Evolutionary conservation across 2,797 vertebrate species (phyloP).

Genomic region (Cephalopachus bancanus): DNA sequence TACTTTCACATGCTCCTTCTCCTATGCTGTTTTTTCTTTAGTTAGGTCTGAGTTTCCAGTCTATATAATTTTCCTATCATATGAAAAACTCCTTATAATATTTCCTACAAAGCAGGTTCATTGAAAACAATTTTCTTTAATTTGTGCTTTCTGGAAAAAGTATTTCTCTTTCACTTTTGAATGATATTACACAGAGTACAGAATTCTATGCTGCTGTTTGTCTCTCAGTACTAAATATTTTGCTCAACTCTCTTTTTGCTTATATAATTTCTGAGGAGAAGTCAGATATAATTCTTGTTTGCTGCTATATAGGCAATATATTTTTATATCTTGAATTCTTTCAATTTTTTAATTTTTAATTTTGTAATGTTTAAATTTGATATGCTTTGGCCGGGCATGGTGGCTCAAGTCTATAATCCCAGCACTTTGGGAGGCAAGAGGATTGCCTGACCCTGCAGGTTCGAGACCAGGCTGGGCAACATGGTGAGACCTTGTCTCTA

Average conservation of each 20-base stretch:
- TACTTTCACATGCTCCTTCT: background rate
- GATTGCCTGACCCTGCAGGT: too few species aligned
- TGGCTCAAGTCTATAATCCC: too few species aligned
- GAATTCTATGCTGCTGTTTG: background rate
- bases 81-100: background rate
- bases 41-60: background rate
- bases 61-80: background rate
- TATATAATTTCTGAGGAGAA: background rate
- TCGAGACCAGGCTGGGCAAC: too few species aligned
- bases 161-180: constrained; percentile 19
- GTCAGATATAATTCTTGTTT: background rate
- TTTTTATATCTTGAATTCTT: background rate
- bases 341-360: constrained; percentile 2
- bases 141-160: constrained; percentile 19
- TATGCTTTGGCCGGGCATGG: background rate
- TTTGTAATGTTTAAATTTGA: background rate
- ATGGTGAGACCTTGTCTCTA: too few species aligned
- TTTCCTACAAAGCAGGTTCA: background rate
- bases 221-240: background rate
- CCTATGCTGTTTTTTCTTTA: background rate
- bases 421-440: too few species aligned
- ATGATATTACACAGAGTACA: background rate
- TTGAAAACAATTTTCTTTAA: background rate
- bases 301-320: background rate
- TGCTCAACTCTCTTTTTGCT: background rate